Conservation (phyloP, 1,140 invertebrate genomes). For the Drosophila insularis region DNA sequence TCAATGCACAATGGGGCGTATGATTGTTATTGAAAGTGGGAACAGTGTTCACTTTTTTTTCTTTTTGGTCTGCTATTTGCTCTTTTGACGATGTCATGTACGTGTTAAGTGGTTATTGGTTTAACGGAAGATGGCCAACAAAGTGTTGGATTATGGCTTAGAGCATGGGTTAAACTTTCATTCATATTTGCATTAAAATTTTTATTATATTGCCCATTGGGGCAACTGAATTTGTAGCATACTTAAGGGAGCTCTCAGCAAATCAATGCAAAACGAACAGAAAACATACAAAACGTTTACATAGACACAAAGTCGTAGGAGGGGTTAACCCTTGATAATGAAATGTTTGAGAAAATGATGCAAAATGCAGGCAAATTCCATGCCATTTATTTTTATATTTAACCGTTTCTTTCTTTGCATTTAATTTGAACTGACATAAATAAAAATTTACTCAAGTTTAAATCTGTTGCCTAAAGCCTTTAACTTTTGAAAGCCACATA, state of each 20-base stretch:
- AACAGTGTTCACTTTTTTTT: neutral
- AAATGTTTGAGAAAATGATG: neutral
- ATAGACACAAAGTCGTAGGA: neutral
- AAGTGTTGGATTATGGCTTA: conserved; percentile 7
- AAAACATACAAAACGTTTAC: neutral
- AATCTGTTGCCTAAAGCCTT: conserved; percentile 6
- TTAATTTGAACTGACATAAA: neutral
- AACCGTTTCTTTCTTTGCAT: neutral
- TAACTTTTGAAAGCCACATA: conserved; percentile 12
- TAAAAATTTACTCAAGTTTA: neutral
- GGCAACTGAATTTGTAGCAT: conserved; percentile 8
- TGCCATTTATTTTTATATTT: neutral
- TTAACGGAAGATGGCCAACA: conserved; percentile 29
- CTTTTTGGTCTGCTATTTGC: neutral
- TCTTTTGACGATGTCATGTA: conserved; percentile 39
- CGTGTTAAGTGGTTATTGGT: conserved; percentile 65
- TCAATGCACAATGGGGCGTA: conserved; percentile 61
- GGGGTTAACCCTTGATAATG: too few relatives aligned
- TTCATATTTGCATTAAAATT: conserved; percentile 57
- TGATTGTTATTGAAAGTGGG: conserved; percentile 58
- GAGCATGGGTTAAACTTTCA: conserved; percentile 17
- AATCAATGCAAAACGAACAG: neutral
- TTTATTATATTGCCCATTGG: conserved; percentile 31
- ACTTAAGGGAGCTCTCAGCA: neutral
- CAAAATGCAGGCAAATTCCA: neutral